Base-by-base conservation (phyloP, 2,797 vertebrate genomes). In the Nasua narica region DNA sequence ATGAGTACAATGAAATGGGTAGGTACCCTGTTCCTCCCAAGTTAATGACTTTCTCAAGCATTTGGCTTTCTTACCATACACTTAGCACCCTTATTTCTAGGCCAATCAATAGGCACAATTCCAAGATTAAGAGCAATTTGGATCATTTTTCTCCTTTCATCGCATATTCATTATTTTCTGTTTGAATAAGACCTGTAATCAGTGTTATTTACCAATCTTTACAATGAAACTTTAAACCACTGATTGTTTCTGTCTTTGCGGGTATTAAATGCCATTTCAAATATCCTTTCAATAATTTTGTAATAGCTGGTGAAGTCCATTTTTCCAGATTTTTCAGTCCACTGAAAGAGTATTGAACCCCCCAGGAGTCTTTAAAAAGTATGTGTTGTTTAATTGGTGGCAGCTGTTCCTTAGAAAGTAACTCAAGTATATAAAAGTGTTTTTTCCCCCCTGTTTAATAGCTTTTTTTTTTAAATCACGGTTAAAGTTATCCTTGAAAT, bases 141-240 rank as follows among this genome's bases (percentile, higher is more conserved):
- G 84, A 91, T 96, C 96, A 79, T 97, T 97, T 83, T 93, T 97
- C 91, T 94, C 72, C 84, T 95, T 96, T 95, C 96, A 96, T 95
- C 96, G 96, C 83, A 43, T 67, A 91, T 90, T 96, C 93, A 96
- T 97, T 97, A 96, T 97, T 97, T 94, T 92, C 95, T 54, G 52
- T 96, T 96, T 96, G 96, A 98, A 97, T 93, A 94, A 97, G 98
- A 96, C 96, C 84, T 65, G 52, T 95, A 98, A 98, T 98, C 97
- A 97, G 96, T 85, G 78, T 97, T 98, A 97, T 97, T 97, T 96
- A 98, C 95, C 86, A 96, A 56, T 92, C 85, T 96, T 97, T 97
- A 96, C 48, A 70, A 94, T 56, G 89, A 96, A 97, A 94, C 72
- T 96, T 95, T 97, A 97, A 97, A 95, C 95, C 67, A 85, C 62